A percentile compares a stretch with the other conserved stretches of the same genome.
phyloP scores from a whole-genome alignment of 2,888 invertebrate species.

The Quadroppia sp. region DNA sequence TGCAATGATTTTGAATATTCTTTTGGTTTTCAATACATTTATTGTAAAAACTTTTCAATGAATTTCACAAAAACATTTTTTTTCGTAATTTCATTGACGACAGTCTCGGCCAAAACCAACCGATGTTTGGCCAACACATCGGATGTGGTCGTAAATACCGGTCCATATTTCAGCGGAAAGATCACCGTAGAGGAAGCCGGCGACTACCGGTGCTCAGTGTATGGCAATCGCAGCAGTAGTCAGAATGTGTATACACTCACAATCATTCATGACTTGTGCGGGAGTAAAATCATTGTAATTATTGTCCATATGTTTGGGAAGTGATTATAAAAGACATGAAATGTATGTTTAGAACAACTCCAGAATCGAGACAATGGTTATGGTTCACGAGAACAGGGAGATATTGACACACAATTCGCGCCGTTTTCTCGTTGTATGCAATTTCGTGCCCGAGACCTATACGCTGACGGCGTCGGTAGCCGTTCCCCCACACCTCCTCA shows the following conservation, averaged over 20 bases:
- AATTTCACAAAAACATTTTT: background rate
- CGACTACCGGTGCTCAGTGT: conserved; percentile 64
- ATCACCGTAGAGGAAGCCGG: conserved; percentile 65
- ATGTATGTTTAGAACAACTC: conserved; percentile 67
- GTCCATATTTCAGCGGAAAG: conserved; percentile 72
- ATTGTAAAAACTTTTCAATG: background rate
- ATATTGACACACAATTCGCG: conserved; percentile 76
- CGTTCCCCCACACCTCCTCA: conserved; percentile 39
- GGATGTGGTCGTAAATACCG: conserved; percentile 73
- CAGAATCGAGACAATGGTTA: conserved; percentile 73
- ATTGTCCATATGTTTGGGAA: background rate
- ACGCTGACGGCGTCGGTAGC: conserved; percentile 67
- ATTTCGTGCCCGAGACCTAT: conserved; percentile 74
- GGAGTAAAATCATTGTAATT: conserved; percentile 58
- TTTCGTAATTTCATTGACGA: no score
- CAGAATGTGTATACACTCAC: conserved; percentile 69
- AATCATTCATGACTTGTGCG: conserved; percentile 67
- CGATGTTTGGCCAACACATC: conserved; percentile 40
- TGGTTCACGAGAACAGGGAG: conserved; percentile 75
- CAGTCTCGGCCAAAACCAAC: conserved; percentile 38
- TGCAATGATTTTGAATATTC: no score
- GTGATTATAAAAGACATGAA: no score
- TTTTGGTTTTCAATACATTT: no score
- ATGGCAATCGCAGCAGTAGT: conserved; percentile 67
- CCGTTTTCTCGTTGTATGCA: conserved; percentile 72